Evolutionary conservation across 2,113 vertebrate genomes (phyloP).

Genomic region (Archocentrus centrarchus): DNA sequence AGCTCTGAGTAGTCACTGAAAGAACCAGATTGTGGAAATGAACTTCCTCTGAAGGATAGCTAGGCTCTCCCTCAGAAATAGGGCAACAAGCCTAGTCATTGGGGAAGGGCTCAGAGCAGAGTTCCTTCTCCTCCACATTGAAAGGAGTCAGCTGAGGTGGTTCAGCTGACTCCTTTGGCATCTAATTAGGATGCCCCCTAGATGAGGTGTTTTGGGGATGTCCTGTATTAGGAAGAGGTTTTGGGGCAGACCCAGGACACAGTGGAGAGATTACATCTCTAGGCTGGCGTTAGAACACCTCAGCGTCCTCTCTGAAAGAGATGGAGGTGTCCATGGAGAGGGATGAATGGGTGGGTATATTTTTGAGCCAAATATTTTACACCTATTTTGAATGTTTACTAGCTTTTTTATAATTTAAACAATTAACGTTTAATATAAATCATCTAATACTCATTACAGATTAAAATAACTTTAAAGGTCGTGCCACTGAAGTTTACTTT

Average conservation of each 20-base stretch:
- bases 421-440: not conserved
- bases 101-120: not conserved
- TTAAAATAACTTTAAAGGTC: not conserved
- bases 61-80: not conserved
- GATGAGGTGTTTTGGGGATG: not conserved
- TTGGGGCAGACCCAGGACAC: not conserved
- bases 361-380: not conserved
- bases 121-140: not conserved
- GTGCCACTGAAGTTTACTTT: not conserved
- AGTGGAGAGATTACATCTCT: not conserved
- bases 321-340: too few relatives aligned
- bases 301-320: too few relatives aligned
- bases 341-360: too few relatives aligned
- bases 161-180: too few relatives aligned
- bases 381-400: not conserved
- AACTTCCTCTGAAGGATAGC: not conserved
- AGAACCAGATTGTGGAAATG: not conserved
- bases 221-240: not conserved
- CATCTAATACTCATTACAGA: not conserved
- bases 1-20: not conserved
- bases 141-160: not conserved
- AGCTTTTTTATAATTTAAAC: not conserved
- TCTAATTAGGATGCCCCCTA: too few relatives aligned
- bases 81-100: not conserved
- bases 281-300: too few relatives aligned